phyloP scores from a whole-genome alignment of 2,888 invertebrate species.

The Sinodicranocentrus sp. region DNA sequence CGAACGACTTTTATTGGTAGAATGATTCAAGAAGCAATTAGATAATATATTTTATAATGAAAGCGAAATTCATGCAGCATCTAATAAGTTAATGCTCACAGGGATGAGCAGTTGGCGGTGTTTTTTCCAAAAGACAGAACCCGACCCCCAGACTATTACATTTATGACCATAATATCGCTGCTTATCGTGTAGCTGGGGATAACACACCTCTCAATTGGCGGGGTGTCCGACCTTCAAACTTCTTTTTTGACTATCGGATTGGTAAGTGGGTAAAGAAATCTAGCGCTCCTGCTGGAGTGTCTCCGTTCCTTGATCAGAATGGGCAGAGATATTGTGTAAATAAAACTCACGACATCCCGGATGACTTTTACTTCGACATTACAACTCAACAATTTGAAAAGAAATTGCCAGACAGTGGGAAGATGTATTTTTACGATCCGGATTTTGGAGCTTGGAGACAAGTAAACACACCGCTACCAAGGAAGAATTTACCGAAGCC shows the following conservation, averaged over 20 bases:
- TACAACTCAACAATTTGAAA: conserved; percentile 26
- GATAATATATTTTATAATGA: too few species aligned
- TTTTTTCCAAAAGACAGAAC: conserved; percentile 63
- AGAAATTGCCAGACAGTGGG: conserved; percentile 11
- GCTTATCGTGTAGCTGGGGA: conserved; percentile 30
- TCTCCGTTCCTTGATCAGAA: conserved; percentile 31
- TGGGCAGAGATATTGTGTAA: conserved; percentile 1
- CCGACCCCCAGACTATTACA: conserved; percentile 32
- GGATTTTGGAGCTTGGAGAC: conserved; percentile 44
- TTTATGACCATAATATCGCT: conserved; percentile 24
- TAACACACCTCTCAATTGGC: conserved; percentile 36
- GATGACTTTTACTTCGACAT: conserved; percentile 65
- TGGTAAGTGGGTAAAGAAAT: conserved; percentile 48
- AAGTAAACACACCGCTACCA: background rate
- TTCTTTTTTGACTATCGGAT: conserved; percentile 47
- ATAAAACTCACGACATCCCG: conserved; percentile 31
- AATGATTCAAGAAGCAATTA: too few species aligned
- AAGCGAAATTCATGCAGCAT: too few species aligned
- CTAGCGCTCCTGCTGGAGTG: conserved; percentile 23
- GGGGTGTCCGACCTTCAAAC: conserved; percentile 39
- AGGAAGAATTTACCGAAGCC: conserved; percentile 36
- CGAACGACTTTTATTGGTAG: conserved; percentile 60
- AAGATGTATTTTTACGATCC: conserved; percentile 37
- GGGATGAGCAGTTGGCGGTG: conserved; percentile 51
- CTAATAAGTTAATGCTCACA: background rate